Base-by-base conservation (phyloP, 2,113 vertebrate species). In the Microtus richardsoni region DNA sequence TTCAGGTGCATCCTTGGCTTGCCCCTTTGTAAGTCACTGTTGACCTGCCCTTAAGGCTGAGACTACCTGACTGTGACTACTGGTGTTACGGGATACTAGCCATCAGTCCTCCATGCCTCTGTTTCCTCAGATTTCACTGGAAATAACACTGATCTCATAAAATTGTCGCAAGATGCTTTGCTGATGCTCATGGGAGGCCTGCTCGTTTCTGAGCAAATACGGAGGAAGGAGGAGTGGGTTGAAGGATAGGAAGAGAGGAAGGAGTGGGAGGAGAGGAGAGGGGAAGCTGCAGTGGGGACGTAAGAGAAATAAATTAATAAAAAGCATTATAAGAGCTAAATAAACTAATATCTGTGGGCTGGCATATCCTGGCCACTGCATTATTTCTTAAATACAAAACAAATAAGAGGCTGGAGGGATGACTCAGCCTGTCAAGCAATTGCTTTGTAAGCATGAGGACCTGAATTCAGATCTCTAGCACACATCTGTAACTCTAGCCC, bases 341-440 rank as follows among this genome's bases (percentile, higher is more conserved):
- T n/a, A 39, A 83, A 2, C 75, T 93, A 82, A 10, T 82, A 91
- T 73, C 54, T 93, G 93, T 84, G 36, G 83, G 78, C 3, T 90
- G 68, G 68, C 24, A 60, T 22, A n/a, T 44, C 52, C n/a, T 64
- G 62, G 39, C 33, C 10, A 47, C 11, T 19, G 1, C 26, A 28
- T 24, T 80, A 22, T 62, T 75, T 70, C 30, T 26, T 86, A 49
- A 66, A 73, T 62, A 5, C 7, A 79, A 88, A 94, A n/a, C 17
- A 26, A 83, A 41, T 44, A 62, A 44, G 26, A 62, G 58, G 39
- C 26, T 30, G 80, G n/a, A 54, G 80, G 14, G 28, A 64, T 84
- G 80, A 41, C 24, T 30, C n/a, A 84, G 54, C 28, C 58, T 44
- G 26, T 64, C 26, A 84, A 84, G 58, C 9, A 44, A 30, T 64